Percentiles rank a stretch among this genome's conserved stretches.
phyloP scores from a whole-genome alignment of 2,797 vertebrate species.

The Heliangelus exortis region DNA sequence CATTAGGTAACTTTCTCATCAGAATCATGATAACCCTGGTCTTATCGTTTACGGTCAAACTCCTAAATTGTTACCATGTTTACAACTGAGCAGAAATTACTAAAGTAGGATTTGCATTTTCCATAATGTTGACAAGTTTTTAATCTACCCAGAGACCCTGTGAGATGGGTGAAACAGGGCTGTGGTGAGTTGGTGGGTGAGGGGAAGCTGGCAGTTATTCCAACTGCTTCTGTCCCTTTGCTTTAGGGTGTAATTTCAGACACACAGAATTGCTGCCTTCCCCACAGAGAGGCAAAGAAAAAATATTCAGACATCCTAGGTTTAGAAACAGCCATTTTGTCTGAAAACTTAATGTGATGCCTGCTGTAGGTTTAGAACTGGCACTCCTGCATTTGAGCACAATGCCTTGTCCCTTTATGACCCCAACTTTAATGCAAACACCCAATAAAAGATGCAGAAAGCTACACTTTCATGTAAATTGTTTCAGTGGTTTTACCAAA shows the following conservation, averaged over 20 bases:
- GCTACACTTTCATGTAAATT: neutral
- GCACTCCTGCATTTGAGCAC: neutral
- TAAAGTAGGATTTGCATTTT: neutral
- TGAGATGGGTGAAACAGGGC: neutral
- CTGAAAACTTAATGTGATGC: neutral
- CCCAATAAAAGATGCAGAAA: neutral
- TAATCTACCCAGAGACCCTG: neutral
- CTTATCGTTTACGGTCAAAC: neutral
- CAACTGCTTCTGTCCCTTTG: neutral
- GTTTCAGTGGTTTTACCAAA: neutral
- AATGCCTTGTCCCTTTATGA: neutral
- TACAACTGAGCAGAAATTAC: neutral
- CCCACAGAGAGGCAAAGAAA: neutral
- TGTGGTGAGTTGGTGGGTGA: neutral
- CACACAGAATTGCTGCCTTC: neutral
- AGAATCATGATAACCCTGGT: neutral
- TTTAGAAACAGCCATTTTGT: neutral
- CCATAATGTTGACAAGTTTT: neutral
- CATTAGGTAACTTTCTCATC: neutral
- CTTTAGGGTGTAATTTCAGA: neutral
- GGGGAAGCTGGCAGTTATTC: neutral
- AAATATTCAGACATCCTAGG: neutral
- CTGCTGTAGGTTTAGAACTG: neutral
- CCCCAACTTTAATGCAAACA: neutral
- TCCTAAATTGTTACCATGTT: neutral